Conservation (phyloP, 1,140 invertebrate genomes). For the Eupeodes corollae region DNA sequence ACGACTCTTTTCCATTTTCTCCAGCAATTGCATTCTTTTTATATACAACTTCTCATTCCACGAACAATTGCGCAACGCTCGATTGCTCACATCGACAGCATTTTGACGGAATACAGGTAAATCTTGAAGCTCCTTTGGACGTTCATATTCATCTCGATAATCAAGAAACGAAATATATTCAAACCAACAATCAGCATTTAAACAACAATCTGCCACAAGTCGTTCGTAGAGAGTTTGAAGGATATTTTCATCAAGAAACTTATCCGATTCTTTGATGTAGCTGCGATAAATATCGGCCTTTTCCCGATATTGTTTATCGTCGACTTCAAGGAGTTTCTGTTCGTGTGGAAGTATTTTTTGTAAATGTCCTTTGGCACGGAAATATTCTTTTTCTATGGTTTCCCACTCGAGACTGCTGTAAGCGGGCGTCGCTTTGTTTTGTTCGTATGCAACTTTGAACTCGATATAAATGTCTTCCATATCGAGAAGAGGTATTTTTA, state of each 20-base stretch:
- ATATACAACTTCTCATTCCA: conserved; percentile 37
- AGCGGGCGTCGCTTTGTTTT: conserved; percentile 4
- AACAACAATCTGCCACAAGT: conserved; percentile 15
- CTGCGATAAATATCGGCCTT: conserved; percentile 15
- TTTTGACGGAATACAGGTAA: conserved; percentile 19
- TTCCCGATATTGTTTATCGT: conserved; percentile 21
- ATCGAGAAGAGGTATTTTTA: conserved; percentile 32
- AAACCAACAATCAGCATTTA: conserved; percentile 19
- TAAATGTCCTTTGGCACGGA: conserved; percentile 15
- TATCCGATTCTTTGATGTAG: conserved; percentile 10
- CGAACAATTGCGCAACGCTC: conserved; percentile 36
- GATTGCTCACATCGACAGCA: conserved; percentile 29
- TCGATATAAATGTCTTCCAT: conserved; percentile 37
- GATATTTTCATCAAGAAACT: conserved; percentile 12
- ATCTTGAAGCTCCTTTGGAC: conserved; percentile 31
- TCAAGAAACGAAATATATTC: conserved; percentile 33
- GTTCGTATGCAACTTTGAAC: conserved; percentile 27
- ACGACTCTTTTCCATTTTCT: conserved; percentile 22
- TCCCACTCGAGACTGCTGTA: conserved; percentile 5
- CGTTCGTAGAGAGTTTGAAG: conserved; percentile 17
- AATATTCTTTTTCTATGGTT: conserved; percentile 10
- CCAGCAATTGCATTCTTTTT: conserved; percentile 25
- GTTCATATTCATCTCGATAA: conserved; percentile 27
- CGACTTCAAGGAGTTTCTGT: conserved; percentile 20
- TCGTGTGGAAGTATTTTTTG: conserved; percentile 24